A percentile compares a stretch with the other conserved stretches of the same genome.
Conservation (phyloP, 2,797 vertebrate species). For the Dendrocincla fuliginosa region DNA sequence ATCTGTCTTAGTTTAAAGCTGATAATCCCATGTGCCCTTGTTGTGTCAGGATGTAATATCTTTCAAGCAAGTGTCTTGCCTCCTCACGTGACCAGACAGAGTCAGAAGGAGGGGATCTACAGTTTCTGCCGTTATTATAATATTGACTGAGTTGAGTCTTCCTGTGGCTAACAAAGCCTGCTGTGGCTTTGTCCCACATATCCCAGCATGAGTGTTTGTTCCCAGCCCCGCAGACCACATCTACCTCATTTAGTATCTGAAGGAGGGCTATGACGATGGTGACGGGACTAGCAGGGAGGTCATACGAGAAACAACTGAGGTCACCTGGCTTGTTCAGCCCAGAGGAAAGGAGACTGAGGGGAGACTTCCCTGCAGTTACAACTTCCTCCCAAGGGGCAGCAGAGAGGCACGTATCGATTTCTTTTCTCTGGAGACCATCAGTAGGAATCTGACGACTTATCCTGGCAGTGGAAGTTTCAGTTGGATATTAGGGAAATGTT, state of each 20-base stretch:
- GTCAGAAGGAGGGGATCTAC: neutral
- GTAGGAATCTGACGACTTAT: neutral
- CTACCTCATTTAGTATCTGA: neutral
- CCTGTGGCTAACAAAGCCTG: neutral
- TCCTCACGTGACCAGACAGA: neutral
- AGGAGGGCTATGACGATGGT: neutral
- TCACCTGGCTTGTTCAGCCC: neutral
- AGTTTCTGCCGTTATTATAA: neutral
- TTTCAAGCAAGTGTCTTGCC: neutral
- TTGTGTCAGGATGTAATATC: neutral
- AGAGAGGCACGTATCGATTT: accelerated
- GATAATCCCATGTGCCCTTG: accelerated
- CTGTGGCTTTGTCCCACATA: neutral
- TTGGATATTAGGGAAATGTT: neutral
- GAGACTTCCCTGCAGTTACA: neutral
- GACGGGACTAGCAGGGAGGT: neutral
- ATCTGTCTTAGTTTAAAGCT: neutral
- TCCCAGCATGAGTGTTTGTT: neutral
- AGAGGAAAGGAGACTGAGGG: neutral
- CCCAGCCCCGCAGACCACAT: neutral
- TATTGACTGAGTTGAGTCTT: neutral
- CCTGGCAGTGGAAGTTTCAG: neutral
- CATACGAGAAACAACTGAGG: accelerated
- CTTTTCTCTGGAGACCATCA: neutral
- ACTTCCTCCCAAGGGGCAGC: neutral